Conservation (phyloP, 2,113 vertebrate species). For the Nyctereutes procyonoides region DNA sequence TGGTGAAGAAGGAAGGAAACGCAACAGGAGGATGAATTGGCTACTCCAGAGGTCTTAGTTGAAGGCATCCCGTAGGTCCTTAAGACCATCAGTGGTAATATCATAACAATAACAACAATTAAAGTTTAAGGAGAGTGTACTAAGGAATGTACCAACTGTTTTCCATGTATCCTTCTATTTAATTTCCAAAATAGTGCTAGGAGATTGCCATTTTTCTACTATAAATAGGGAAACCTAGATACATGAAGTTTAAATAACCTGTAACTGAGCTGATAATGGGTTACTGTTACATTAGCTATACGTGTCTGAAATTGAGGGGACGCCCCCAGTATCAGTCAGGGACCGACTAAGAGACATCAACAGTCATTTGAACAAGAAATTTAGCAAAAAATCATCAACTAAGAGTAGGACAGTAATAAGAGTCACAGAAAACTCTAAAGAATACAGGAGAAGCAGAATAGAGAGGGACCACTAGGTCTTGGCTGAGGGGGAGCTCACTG, state of each 20-base stretch:
- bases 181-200: not conserved
- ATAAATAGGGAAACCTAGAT: not conserved
- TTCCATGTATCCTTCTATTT: not conserved
- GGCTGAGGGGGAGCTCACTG: not conserved
- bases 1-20: not conserved
- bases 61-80: not conserved
- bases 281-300: not conserved
- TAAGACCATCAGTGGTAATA: not conserved
- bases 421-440: not conserved
- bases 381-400: not conserved
- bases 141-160: not conserved
- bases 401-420: not conserved
- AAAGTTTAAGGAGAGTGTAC: not conserved
- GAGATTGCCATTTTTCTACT: not conserved
- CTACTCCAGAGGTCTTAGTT: not conserved
- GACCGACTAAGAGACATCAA: not conserved
- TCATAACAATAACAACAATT: not conserved
- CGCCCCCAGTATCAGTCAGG: not conserved
- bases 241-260: not conserved
- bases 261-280: not conserved
- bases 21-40: not conserved
- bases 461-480: not conserved
- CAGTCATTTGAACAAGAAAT: not conserved
- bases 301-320: not conserved
- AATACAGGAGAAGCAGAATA: not conserved